These are phyloP conservation scores for Serinus canaria DNA, from an alignment of 2,113 vertebrate genomes.

Conservation along the genomic window DNA sequence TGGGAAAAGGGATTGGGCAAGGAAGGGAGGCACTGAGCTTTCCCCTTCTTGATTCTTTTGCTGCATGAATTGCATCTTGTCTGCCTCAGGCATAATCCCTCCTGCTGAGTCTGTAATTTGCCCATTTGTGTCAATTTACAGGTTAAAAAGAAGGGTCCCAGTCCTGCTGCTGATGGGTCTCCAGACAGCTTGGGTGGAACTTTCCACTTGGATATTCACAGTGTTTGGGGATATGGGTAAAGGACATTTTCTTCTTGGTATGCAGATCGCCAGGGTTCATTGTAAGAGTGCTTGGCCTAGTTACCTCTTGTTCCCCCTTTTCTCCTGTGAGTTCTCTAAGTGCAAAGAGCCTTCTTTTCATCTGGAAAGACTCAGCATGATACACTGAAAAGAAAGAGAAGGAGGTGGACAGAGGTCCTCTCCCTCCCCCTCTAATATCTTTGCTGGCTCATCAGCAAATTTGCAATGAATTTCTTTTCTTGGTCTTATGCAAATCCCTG, in stretches of 20 bases:
- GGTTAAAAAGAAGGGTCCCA: constrained; percentile 41
- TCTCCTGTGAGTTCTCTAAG: constrained; percentile 24
- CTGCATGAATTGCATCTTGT: neutral
- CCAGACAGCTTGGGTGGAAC: constrained; percentile 7
- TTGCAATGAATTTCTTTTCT: neutral
- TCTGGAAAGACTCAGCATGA: constrained; percentile 25
- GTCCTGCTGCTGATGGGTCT: neutral
- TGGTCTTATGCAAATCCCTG: neutral
- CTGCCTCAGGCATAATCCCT: neutral
- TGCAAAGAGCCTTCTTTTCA: constrained; percentile 16
- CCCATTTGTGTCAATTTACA: constrained; percentile 52
- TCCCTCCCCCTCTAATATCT: neutral
- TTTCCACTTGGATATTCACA: neutral
- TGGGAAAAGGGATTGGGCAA: neutral
- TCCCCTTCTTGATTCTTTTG: neutral
- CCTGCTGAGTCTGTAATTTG: constrained; percentile 38
- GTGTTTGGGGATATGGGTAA: neutral
- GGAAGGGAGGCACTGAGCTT: neutral
- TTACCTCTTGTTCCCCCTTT: constrained; percentile 22
- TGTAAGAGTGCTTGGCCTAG: constrained; percentile 10
- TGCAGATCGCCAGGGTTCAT: neutral
- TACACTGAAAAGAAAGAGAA: neutral
- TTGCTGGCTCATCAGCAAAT: constrained; percentile 13
- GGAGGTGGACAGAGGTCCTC: neutral
- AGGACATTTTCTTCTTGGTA: neutral